These are phyloP conservation scores for Dinocampus coccinellae DNA, from an alignment of 2,888 invertebrate genomes.

Conservation along the genomic window DNA sequence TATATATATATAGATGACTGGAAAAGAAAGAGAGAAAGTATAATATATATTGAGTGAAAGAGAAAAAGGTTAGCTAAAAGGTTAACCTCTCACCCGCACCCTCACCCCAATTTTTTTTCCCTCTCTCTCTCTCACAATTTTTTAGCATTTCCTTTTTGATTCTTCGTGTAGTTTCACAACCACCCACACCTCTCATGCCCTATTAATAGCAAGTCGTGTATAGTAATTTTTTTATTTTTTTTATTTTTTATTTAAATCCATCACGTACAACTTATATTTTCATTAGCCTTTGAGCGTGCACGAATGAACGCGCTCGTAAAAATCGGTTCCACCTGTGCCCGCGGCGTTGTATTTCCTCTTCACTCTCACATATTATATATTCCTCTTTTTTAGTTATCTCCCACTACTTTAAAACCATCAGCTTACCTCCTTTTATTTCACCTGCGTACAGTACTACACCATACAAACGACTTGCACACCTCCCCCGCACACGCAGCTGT, in stretches of 20 bases:
- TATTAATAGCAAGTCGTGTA: constrained; percentile 17
- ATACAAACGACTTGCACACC: constrained; percentile 21
- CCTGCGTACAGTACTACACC: constrained; percentile 24
- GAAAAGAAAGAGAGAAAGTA: constrained; percentile 27
- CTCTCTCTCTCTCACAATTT: not conserved
- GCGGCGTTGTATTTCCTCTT: constrained; percentile 42
- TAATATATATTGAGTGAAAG: constrained; percentile 32
- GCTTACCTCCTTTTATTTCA: constrained; percentile 27
- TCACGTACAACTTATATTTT: constrained; percentile 67
- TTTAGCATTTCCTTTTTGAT: not conserved
- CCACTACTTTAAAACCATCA: constrained; percentile 2
- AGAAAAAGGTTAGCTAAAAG: constrained; percentile 32
- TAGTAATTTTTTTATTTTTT: constrained; percentile 54
- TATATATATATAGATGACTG: constrained; percentile 4
- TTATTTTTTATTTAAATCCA: constrained; percentile 60
- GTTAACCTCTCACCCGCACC: constrained; percentile 35
- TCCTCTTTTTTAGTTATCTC: not conserved
- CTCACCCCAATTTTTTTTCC: not conserved
- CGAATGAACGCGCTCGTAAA: constrained; percentile 44
- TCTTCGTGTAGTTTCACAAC: not conserved
- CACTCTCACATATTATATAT: constrained; percentile 6
- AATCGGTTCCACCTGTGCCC: constrained; percentile 47
- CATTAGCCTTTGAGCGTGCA: constrained; percentile 61
- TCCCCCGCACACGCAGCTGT: constrained; percentile 24
- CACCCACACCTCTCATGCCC: not conserved